Conservation (phyloP, 1,140 invertebrate species). For the Drosophila burlai region DNA sequence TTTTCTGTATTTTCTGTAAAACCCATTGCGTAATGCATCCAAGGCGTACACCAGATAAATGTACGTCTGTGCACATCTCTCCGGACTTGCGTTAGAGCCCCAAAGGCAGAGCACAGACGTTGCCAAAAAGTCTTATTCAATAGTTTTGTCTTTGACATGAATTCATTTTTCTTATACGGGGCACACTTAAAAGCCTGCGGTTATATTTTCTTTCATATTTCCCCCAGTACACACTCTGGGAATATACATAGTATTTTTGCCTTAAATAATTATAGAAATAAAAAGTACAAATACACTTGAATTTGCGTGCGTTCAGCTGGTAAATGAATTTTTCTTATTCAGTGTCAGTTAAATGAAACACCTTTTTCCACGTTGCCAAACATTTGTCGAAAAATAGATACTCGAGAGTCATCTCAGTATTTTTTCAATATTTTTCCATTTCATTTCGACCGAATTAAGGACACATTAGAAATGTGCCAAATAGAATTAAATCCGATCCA, state of each 20-base stretch:
- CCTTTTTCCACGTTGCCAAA: conserved; percentile 51
- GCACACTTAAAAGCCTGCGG: conserved; percentile 71
- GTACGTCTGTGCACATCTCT: conserved; percentile 18
- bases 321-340: conserved; percentile 52
- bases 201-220: conserved; percentile 56
- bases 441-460: conserved; percentile 15
- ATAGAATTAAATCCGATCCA: conserved; percentile 9
- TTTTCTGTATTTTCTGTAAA: conserved; percentile 45
- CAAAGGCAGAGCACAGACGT: conserved; percentile 23
- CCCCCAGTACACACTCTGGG: conserved; percentile 10
- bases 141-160: conserved; percentile 82
- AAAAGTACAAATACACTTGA: conserved; percentile 53
- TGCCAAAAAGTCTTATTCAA: conserved; percentile 83
- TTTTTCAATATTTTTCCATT: conserved; percentile 34
- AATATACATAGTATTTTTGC: conserved; percentile 34
- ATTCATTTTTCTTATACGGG: conserved; percentile 71
- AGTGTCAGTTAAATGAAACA: conserved; percentile 77
- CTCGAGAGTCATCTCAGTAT: conserved; percentile 12
- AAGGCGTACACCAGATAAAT: conserved; percentile 31
- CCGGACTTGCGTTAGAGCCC: conserved; percentile 40
- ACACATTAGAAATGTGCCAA: conserved; percentile 27
- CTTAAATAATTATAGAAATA: conserved; percentile 61
- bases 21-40: conserved; percentile 70
- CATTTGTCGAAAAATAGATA: conserved; percentile 32
- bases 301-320: conserved; percentile 53